These are phyloP conservation scores for Harpegnathos saltator DNA, from an alignment of 1,140 invertebrate genomes.

Conservation along the genomic window DNA sequence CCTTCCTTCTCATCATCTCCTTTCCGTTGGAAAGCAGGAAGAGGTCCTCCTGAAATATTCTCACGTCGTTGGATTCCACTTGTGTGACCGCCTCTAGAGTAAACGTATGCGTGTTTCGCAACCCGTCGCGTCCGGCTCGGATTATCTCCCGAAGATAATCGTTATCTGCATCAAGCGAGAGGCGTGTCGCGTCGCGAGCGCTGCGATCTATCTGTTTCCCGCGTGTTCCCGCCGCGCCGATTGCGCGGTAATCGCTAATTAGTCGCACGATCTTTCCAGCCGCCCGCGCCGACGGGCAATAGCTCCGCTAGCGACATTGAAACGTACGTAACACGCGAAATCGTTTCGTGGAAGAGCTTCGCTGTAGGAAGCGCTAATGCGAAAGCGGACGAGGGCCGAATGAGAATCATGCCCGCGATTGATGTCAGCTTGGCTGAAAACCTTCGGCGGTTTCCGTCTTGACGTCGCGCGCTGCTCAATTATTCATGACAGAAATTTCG, in stretches of 20 bases:
- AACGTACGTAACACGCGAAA: constrained; percentile 54
- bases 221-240: constrained; percentile 45
- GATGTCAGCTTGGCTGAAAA: constrained; percentile 32
- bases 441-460: constrained; percentile 46
- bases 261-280: constrained; percentile 11
- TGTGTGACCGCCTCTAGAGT: constrained; percentile 12
- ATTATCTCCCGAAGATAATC: constrained; percentile 60
- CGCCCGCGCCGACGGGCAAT: background rate
- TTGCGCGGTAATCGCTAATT: constrained; percentile 53
- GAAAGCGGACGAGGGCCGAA: constrained; percentile 68
- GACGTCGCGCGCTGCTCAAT: constrained; percentile 35
- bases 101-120: background rate
- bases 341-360: constrained; percentile 75
- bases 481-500: constrained; percentile 39
- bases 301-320: constrained; percentile 57
- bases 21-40: background rate
- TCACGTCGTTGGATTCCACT: too few species aligned
- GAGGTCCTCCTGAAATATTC: background rate
- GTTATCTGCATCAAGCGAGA: constrained; percentile 41
- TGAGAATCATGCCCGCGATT: constrained; percentile 71
- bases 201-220: constrained; percentile 14
- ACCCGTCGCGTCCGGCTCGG: constrained; percentile 4
- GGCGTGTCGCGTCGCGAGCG: constrained; percentile 28
- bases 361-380: constrained; percentile 62
- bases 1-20: background rate